These are phyloP conservation scores for Diadophis punctatus DNA, from an alignment of 2,113 vertebrate species.

Conservation along the genomic window DNA sequence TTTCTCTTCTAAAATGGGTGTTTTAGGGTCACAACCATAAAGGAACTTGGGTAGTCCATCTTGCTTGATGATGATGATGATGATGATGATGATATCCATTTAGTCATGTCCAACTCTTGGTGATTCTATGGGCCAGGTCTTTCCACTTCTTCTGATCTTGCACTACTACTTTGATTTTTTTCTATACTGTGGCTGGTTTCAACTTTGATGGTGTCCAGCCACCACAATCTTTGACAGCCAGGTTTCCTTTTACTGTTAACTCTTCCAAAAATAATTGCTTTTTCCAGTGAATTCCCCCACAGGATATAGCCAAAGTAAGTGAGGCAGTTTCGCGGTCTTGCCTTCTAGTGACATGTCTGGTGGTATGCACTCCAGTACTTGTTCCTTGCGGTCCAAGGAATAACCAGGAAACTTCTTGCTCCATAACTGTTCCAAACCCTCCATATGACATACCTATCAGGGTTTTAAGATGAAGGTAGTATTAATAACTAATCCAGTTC, in stretches of 20 bases:
- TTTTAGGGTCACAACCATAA: neutral
- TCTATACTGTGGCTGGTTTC: neutral
- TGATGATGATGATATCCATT: neutral
- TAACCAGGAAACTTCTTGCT: neutral
- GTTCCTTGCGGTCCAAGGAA: neutral
- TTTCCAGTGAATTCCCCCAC: neutral
- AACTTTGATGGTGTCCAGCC: neutral
- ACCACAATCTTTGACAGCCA: neutral
- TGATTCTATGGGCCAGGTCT: neutral
- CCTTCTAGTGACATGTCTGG: neutral
- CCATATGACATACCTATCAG: neutral
- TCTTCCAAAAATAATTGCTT: neutral
- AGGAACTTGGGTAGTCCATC: neutral
- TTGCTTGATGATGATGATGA: neutral
- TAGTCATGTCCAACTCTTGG: neutral
- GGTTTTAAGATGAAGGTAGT: neutral
- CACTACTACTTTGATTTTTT: neutral
- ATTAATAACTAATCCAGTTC: neutral
- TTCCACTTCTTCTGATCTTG: neutral
- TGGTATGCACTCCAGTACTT: neutral
- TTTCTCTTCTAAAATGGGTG: neutral
- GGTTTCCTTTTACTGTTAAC: neutral
- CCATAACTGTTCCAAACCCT: neutral
- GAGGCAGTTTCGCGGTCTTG: neutral
- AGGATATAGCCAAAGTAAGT: neutral